Base-by-base conservation (phyloP, 2,113 vertebrate species). In the Gymnogyps californianus region DNA sequence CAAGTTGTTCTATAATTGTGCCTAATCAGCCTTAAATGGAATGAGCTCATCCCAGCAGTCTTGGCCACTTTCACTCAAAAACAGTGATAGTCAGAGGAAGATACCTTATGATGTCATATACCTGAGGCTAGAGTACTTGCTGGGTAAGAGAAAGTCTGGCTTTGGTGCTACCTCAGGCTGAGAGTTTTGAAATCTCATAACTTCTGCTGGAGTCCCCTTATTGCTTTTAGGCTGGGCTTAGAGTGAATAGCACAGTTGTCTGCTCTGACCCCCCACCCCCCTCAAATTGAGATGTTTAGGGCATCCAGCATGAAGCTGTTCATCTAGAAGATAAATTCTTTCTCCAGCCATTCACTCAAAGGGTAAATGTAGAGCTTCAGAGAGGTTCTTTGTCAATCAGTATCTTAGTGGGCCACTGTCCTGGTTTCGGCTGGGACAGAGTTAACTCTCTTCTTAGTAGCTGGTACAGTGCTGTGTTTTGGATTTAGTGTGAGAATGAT, bases 241-340 rank as follows among this genome's bases (percentile, higher is more conserved):
- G 20, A 62, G 31, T 66, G 47, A 81, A 20, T 22, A 76, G 29
- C n/a, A 44, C 4, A 15, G 16, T 77, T 13, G 31, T 24, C n/a
- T 74, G 44, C 3, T 15, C 42, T 34, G 28, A 28, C 7, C 12
- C 5, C 29, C 29, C 2, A 3, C 7, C 2, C 12, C 7, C 6
- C 40, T 76, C 40, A 47, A 57, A 40, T 0, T 61, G 72, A 75
- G 42, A 36, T 62, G 6, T 14, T 58, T n/a, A 19, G 17, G n/a
- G 38, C 22, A 71, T 83, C 25, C 31, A 72, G 11, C 47, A 42
- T 46, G 34, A 89, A 42, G n/a, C 32, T 82, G 5, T 40, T 67
- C 11, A 16, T 16, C 54, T 49, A n/a, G 32, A 89, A 72, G 29
- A 72, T 11, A 38, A 25, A 11, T 62, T 32, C 20, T 80, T 76